Evolutionary conservation across 2,888 invertebrate species (phyloP), one percentile per base, ranked within the genome.

Genomic region (Hipparchia semele): DNA sequence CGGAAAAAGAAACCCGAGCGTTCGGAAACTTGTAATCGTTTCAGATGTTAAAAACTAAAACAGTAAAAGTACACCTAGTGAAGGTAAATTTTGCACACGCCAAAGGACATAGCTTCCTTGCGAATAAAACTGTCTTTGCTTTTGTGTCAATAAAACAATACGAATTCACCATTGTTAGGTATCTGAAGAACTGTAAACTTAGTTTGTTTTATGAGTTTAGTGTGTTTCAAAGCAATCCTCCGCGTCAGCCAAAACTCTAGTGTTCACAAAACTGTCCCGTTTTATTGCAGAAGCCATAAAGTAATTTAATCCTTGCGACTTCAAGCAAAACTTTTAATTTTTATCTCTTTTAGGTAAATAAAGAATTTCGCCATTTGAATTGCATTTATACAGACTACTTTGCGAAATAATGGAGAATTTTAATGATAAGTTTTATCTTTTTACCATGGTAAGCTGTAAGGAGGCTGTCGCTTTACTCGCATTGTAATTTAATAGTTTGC

Each of bases 281-380:
- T 65, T 65, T 65, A 65, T 65, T 12, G 65, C 65, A 53, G 23
- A 12, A 6, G 4, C 33, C 53, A 65, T 65, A 53, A 65, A 65
- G 12, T 33, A 2, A 23, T 53, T 51, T 6, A 23, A 51, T 23
- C 23, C 23, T 23, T 51, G 49, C 51, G 10, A 53, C 53, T 65
- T 65, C 12, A 51, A 53, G 53, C 51, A 53, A 62, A 53, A 62
- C 23, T 62, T 62, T 49, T 12, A 10, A 53, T 33, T 53, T 53
- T 10, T 2, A 0, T 9, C 2, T 56, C 2, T 8, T 13, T 8
- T 23, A n/a, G 2, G 13, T 13, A 23, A 58, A 58, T 49, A 13
- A 23, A 23, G 58, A 23, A 58, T 56, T 56, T 13, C 8, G 56
- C 13, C 56, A 56, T 54, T n/a, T 4, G 10, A 10, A 10, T 53